Base-by-base conservation (phyloP, 2,888 invertebrate genomes). In the Athetis lepigone region DNA sequence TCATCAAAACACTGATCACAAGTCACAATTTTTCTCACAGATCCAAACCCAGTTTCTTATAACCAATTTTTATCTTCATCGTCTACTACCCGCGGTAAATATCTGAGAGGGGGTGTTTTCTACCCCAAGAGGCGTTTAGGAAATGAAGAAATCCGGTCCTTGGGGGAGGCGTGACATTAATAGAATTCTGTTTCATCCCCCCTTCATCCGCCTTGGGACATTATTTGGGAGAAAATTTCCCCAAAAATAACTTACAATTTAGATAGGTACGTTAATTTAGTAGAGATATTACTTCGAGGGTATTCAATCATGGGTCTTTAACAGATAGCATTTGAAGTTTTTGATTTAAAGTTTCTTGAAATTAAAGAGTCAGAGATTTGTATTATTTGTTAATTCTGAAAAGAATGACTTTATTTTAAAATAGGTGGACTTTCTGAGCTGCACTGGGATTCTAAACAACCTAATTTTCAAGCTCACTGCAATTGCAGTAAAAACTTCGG, bases 71-170 rank as follows among this genome's bases (percentile, higher is more conserved):
- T 66, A 67, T 77, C 59, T 56, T 23, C 62, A 18, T 42, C 67
- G 59, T 64, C 60, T 74, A 75, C 73, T 73, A 72, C 77, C 75
- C 73, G 70, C 68, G 73, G 75, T 68, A 79, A 79, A 79, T 77
- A 77, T 80, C 76, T 70, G 60, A 57, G 67, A 39, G 69, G 74
- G 78, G 78, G 64, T 74, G 71, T 75, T 74, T 75, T 63, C 75
- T 66, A 54, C 69, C 79, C 82, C 75, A 55, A 77, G 82, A 83
- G 80, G 83, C 81, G 81, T 77, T 82, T 82, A 91, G 91, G 91
- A 92, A 91, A 91, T 92, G 89, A 91, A 90, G 85, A 86, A 85
- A 89, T 91, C 91, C 91, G 90, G 89, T 81, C 83, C 68, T 69
- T 70, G 75, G 84, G 78, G 77, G 73, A 75, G 77, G 80, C 75